These are phyloP conservation scores for Sebastes nivosus DNA, from an alignment of 2,797 vertebrate species.

Conservation along the genomic window DNA sequence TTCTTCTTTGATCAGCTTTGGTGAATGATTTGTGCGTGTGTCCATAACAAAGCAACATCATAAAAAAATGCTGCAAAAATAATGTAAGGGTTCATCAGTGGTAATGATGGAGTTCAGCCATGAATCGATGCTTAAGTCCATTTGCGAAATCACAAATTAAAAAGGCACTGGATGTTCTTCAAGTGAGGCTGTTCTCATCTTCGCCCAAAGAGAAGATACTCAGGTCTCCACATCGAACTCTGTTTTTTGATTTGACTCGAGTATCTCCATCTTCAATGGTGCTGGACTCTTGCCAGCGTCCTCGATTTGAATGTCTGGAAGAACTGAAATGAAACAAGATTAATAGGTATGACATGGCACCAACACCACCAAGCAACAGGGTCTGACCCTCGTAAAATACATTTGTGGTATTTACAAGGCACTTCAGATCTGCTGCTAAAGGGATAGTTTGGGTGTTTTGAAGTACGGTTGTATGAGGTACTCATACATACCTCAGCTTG, in stretches of 20 bases:
- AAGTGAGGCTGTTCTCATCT: constrained; percentile 73
- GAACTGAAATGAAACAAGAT: constrained; percentile 45
- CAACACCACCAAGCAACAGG: background rate
- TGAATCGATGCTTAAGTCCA: constrained; percentile 1
- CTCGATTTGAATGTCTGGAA: constrained; percentile 67
- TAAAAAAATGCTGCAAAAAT: background rate
- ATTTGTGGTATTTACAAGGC: background rate
- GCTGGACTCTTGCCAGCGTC: constrained; percentile 67
- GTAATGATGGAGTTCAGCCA: constrained; percentile 3
- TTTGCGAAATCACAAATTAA: background rate
- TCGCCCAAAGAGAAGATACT: constrained; percentile 75
- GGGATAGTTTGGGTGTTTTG: background rate
- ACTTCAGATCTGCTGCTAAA: background rate
- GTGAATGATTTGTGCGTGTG: constrained; percentile 23
- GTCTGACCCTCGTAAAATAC: background rate
- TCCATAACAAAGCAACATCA: constrained; percentile 8
- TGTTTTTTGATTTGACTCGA: constrained; percentile 55
- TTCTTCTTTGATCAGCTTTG: constrained; percentile 53
- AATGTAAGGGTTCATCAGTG: background rate
- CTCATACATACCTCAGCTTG: too few species aligned
- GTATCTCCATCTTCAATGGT: constrained; percentile 44
- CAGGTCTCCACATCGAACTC: constrained; percentile 52
- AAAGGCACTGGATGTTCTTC: constrained; percentile 42
- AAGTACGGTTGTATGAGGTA: too few species aligned
- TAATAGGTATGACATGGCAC: background rate